Evolutionary conservation across 2,888 invertebrate genomes (phyloP).

Genomic region (Chymomyza caudatula): DNA sequence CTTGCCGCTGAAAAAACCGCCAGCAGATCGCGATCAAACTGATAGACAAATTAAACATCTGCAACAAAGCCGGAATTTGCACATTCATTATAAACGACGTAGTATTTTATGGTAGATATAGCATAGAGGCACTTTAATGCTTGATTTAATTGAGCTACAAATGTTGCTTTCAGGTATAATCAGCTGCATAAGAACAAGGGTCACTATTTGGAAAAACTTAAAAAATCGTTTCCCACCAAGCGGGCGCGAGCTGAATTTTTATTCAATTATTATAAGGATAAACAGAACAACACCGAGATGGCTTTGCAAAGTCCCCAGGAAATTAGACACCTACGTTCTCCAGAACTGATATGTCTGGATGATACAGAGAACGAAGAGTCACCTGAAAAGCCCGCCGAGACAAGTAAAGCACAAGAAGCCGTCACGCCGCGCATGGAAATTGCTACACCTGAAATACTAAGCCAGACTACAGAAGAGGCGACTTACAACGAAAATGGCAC

Average conservation of each 20-base stretch:
- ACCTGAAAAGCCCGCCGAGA: conserved; percentile 39
- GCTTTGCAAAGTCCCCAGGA: conserved; percentile 20
- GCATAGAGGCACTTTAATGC: background rate
- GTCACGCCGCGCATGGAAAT: background rate
- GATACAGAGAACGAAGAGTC: conserved; percentile 62
- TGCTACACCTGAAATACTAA: background rate
- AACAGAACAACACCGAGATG: background rate
- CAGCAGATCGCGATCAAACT: conserved; percentile 19
- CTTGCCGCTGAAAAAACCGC: conserved; percentile 1
- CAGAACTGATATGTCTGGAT: conserved; percentile 55
- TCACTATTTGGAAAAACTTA: background rate
- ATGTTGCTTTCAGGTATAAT: conserved; percentile 24
- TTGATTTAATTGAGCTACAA: background rate
- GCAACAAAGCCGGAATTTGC: conserved; percentile 8
- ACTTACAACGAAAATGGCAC: background rate
- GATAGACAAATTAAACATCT: conserved; percentile 29
- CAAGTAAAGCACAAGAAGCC: background rate
- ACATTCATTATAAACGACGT: conserved; percentile 44
- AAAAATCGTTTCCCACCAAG: background rate
- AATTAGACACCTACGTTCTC: conserved; percentile 21
- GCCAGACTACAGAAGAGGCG: background rate
- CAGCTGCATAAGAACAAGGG: background rate
- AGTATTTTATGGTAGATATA: background rate
- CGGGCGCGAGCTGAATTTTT: background rate
- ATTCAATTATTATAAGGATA: background rate